Evolutionary conservation across 2,113 vertebrate species (phyloP).

Genomic region (Pterocles burchelli): DNA sequence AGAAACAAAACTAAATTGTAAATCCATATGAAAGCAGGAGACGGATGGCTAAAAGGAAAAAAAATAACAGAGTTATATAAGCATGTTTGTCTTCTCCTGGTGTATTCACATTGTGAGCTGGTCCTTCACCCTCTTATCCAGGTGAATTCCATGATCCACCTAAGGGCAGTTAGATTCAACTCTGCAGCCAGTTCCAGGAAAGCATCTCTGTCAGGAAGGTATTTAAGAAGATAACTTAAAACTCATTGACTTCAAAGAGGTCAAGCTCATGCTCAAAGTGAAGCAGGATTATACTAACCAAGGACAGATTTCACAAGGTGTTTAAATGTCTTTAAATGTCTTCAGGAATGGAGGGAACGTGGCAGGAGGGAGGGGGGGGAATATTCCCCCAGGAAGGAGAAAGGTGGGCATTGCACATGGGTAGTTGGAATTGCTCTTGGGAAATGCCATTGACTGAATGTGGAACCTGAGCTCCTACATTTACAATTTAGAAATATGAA

Average conservation of each 20-base stretch:
- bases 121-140: neutral
- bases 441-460: neutral
- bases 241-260: neutral
- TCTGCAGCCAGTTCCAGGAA: neutral
- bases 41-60: neutral
- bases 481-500: neutral
- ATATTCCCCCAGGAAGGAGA: neutral
- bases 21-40: constrained; percentile 39
- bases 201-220: neutral
- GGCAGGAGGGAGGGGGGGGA: neutral
- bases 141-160: neutral
- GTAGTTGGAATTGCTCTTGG: neutral
- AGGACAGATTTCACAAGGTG: neutral
- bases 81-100: neutral
- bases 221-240: neutral
- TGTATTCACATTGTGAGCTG: neutral
- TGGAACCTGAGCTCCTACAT: neutral
- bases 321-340: neutral
- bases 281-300: neutral
- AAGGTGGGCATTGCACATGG: neutral
- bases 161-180: neutral
- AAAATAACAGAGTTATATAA: constrained; percentile 22
- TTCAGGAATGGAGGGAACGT: neutral
- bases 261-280: neutral
- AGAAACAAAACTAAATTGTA: constrained; percentile 25